Evolutionary conservation across 2,113 vertebrate genomes (phyloP), one percentile per base, ranked within the genome.

Genomic region (Rhinichthys klamathensis): DNA sequence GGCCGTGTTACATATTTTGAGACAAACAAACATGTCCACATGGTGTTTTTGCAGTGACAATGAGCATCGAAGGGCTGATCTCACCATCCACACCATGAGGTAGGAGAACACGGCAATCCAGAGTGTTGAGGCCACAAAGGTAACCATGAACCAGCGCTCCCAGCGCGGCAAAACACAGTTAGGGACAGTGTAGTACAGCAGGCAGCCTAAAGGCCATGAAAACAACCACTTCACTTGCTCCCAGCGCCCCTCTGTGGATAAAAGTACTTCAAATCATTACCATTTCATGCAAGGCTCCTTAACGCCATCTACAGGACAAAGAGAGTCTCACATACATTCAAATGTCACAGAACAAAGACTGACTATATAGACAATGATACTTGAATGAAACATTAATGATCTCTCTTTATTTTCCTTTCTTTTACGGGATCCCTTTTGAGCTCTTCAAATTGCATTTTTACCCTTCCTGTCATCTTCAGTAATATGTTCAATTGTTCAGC

Each of bases 31-130:
- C 4, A 51, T 60, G 12, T 46, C 30, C 32, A 79, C 11, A 25
- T 58, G 4, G 25, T 35, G 30, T 74, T 4, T 41, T 30, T 6
- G 1, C 10, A 49, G 27, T 72, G 21, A 32, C n/a, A 32, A 32
- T 70, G 58, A 72, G 15, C 69, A 60, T 0, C 23, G 60, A 32
- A 18, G 2, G 51, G 30, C 51, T 0, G n/a, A 30, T 60, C 79
- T 1, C 92, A 96, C 95, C 95, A 96, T 96, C 95, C 95, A 96
- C 92, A 96, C 95, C 95, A 96, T 96, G 93, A 96, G 90, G 93
- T 96, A 96, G 91, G 95, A 96, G 91, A 95, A 95, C 80, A 95
- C 65, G 63, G 94, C 95, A 30, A 96, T 95, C 95, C 95, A 96
- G 69, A 96, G 93, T 0, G 95, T 96, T 90, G 95, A 94, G 77